Conservation (phyloP, 2,113 vertebrate genomes). For the Sardina pilchardus region DNA sequence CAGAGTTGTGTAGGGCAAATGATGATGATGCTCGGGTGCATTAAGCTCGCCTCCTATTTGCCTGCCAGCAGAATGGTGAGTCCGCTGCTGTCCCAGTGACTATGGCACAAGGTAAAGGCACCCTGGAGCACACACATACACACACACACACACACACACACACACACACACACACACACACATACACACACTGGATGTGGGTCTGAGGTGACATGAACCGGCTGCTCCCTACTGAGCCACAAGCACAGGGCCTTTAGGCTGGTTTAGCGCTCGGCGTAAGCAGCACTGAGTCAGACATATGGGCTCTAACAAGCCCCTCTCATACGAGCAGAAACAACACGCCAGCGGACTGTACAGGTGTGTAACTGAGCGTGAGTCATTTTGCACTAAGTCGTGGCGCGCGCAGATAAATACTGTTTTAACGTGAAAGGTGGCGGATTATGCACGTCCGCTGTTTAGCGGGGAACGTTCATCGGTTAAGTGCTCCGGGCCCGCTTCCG, state of each 20-base stretch:
- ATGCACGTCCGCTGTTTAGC: background rate
- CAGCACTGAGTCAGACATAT: conserved; percentile 67
- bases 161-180: background rate
- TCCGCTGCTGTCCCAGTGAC: conserved; percentile 34
- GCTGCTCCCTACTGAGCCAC: conserved; percentile 65
- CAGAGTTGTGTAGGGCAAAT: conserved; percentile 38
- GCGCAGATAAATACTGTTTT: background rate
- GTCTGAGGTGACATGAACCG: conserved; percentile 69
- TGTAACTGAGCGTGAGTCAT: background rate
- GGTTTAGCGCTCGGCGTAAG: conserved; percentile 61
- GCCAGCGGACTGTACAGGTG: background rate
- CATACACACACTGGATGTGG: background rate
- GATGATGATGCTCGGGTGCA: conserved; percentile 34
- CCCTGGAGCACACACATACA: conserved; percentile 51
- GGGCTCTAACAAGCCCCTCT: conserved; percentile 52
- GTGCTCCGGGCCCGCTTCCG: background rate
- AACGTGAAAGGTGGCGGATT: background rate
- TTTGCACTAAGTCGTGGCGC: no score
- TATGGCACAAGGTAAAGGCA: conserved; percentile 66
- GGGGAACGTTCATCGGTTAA: background rate
- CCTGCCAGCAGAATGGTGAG: conserved; percentile 64
- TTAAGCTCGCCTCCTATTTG: conserved; percentile 70
- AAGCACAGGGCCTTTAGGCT: conserved; percentile 64
- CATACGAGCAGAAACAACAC: background rate
- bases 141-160: background rate